Evolutionary conservation across 2,113 vertebrate genomes (phyloP), one percentile per base, ranked within the genome.

Genomic region (Eulemur macaco): DNA sequence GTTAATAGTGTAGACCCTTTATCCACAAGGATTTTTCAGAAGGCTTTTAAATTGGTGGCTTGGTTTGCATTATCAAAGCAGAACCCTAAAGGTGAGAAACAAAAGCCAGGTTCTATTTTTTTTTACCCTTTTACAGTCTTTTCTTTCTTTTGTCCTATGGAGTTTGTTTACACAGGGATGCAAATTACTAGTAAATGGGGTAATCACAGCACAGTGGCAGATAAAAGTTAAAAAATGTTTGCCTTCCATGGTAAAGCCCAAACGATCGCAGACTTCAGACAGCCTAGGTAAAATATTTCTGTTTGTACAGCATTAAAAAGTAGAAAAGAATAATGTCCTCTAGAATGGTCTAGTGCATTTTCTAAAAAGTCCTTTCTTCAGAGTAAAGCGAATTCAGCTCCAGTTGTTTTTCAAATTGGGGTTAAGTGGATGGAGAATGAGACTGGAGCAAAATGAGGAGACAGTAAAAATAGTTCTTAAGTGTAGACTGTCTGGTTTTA

Each of bases 141-240:
- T 69, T 94, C 74, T 93, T 83, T 5, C 2, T 94, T 54, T 25
- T 42, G n/a, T 97, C 31, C 12, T 60, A 64, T 60, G 85, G n/a
- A 93, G 37, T 84, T 97, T 84, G n/a, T 97, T 97, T 94, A 84
- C 56, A 90, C 21, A 69, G 13, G 13, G 76, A 92, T 89, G 29
- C 76, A 76, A 93, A 96, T 90, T 92, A 56, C 60, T 80, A 11
- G 92, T 42, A 95, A 94, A 74, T 76, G 87, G 94, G 39, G 31
- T 71, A 74, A 93, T 96, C 52, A 68, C 25, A 47, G 73, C 25
- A 66, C 27, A 81, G 27, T 39, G n/a, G 25, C 84, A 92, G 83
- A 68, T 90, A 95, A 82, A 96, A 87, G 14, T 87, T 88, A n/a
- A 89, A 91, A 91, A 78, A 82, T 34, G 11, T 94, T 89, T 97